Evolutionary conservation across 2,113 vertebrate species (phyloP).

Genomic region (Octodon degus): DNA sequence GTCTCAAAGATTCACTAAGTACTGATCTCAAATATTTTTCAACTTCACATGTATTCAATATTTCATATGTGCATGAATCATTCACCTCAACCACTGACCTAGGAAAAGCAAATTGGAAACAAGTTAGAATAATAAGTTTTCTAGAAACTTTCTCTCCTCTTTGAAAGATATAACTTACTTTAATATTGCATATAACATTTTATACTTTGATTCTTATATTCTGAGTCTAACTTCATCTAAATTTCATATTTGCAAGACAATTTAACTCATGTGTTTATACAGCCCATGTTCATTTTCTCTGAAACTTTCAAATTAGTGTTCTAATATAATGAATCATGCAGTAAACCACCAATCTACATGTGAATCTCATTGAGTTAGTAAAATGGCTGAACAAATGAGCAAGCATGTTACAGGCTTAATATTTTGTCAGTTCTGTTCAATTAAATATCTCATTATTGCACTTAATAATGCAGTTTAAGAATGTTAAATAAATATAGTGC

Average conservation of each 20-base stretch:
- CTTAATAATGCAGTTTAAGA: slow-evolving; percentile 51
- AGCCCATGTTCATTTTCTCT: slow-evolving; percentile 50
- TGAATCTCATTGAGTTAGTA: slow-evolving; percentile 39
- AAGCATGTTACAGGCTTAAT: slow-evolving; percentile 56
- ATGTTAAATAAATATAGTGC: background rate
- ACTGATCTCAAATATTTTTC: background rate
- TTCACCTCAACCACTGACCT: background rate
- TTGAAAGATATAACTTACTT: background rate
- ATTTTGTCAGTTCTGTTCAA: slow-evolving; percentile 61
- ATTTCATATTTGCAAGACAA: slow-evolving; percentile 60
- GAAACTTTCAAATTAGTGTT: slow-evolving; percentile 61
- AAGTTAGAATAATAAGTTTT: background rate
- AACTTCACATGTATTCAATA: slow-evolving; percentile 8
- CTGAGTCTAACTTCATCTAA: slow-evolving; percentile 21
- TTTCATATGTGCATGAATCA: slow-evolving; percentile 32
- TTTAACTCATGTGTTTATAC: slow-evolving; percentile 52
- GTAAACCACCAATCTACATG: slow-evolving; percentile 46
- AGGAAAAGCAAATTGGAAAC: slow-evolving; percentile 2
- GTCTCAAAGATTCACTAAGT: slow-evolving; percentile 13
- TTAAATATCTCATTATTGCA: slow-evolving; percentile 43
- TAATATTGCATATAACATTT: background rate
- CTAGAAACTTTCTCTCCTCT: background rate
- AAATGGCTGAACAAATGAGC: slow-evolving; percentile 63
- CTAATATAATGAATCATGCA: slow-evolving; percentile 46
- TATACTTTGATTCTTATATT: background rate